Percentiles rank a stretch among this genome's conserved stretches.
Conservation (phyloP, 2,113 vertebrate genomes). For the Indicator indicator region DNA sequence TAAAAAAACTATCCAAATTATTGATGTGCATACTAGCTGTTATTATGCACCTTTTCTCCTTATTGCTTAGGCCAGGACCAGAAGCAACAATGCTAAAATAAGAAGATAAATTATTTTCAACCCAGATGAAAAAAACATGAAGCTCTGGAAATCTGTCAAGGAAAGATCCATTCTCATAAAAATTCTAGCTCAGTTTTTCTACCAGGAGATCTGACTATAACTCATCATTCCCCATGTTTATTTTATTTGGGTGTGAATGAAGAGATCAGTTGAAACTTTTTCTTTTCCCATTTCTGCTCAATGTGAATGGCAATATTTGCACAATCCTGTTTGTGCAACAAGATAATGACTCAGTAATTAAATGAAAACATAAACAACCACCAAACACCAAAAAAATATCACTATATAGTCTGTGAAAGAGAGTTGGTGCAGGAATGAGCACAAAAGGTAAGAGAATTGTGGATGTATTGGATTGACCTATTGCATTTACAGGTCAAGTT, state of each 20-base stretch:
- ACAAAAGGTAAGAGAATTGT: neutral
- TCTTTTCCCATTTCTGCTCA: neutral
- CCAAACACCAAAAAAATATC: neutral
- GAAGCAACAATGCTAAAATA: constrained; percentile 2
- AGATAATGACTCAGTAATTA: neutral
- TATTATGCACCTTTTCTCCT: neutral
- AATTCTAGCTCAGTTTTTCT: constrained; percentile 35
- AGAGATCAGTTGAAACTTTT: neutral
- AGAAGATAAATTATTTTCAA: constrained; percentile 28
- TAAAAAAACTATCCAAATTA: neutral
- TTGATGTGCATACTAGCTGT: neutral
- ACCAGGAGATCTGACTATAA: constrained; percentile 14
- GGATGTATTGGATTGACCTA: constrained; percentile 18
- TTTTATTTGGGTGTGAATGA: neutral
- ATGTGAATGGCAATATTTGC: neutral
- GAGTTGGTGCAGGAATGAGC: neutral
- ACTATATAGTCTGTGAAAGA: neutral
- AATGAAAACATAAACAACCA: neutral
- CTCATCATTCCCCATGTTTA: neutral
- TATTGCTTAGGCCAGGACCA: neutral
- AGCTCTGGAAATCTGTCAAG: constrained; percentile 29
- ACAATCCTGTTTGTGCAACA: neutral
- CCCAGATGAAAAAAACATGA: constrained; percentile 36
- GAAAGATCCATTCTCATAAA: constrained; percentile 45
- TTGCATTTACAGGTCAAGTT: constrained; percentile 35